Conservation (phyloP, 1,140 invertebrate genomes). For the Plutomurus gul region DNA sequence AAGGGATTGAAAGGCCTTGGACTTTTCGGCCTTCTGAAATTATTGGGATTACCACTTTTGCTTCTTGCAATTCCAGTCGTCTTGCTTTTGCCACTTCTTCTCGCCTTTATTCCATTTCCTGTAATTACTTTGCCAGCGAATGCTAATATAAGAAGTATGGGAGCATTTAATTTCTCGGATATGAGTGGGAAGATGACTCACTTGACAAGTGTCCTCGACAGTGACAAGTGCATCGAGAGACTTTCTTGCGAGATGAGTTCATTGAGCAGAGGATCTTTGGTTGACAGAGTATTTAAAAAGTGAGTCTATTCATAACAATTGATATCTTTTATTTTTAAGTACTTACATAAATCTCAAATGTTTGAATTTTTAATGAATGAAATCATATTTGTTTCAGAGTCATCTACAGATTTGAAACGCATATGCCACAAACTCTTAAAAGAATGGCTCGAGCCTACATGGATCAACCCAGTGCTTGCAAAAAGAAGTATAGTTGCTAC, state of each 20-base stretch:
- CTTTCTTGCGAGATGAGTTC: constrained; percentile 49
- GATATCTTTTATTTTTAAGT: not conserved
- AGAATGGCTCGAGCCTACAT: constrained; percentile 49
- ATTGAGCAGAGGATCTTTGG: constrained; percentile 38
- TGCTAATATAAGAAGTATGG: not conserved
- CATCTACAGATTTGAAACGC: constrained; percentile 42
- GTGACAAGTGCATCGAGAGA: constrained; percentile 51
- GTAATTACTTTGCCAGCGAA: constrained; percentile 49
- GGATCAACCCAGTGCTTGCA: constrained; percentile 35
- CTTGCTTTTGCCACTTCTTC: constrained; percentile 33
- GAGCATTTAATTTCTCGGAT: constrained; percentile 41
- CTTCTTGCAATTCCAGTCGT: constrained; percentile 1
- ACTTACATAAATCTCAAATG: not conserved
- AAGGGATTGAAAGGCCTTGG: constrained; percentile 37
- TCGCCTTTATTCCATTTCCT: constrained; percentile 49
- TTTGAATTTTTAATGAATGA: not conserved
- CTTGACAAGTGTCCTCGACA: constrained; percentile 46
- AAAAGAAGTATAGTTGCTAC: constrained; percentile 43
- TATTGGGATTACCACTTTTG: constrained; percentile 39
- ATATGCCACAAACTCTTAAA: constrained; percentile 43
- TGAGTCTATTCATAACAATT: not conserved
- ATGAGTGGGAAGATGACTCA: constrained; percentile 44
- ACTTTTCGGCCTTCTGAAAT: constrained; percentile 36
- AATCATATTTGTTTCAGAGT: constrained; percentile 29
- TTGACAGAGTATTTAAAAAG: constrained; percentile 47